Base-by-base conservation (phyloP, 2,113 vertebrate genomes). In the Oreochromis tanganicae region DNA sequence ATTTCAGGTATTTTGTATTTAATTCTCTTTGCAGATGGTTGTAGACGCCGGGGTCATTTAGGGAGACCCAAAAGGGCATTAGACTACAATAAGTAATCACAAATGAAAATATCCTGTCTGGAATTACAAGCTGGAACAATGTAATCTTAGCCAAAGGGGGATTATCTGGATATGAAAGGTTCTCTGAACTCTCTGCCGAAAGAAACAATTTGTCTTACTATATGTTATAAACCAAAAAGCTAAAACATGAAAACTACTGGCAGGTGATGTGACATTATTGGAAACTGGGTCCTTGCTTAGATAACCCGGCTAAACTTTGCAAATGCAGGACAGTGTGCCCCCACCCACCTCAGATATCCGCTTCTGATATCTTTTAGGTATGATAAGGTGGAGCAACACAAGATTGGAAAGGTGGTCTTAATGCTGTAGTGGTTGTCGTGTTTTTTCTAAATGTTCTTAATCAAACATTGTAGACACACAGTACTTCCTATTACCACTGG, bases 401-500 rank as follows among this genome's bases (percentile, higher is more conserved):
- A 11, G 41, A 46, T 4, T 73, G 13, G 13, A 7, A 75, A 48
- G 8, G 5, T 29, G 24, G 5, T 48, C 17, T 48, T 68, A 38
- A 13, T 68, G 61, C 6, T 66, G 59, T 63, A 63, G 32, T 9
- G 10, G 61, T 11, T 63, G 59, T 63, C 2, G 1, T 12, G 32
- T 38, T 66, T 66, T 66, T 66, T 73, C 14, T 38, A 27, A 29
- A 32, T 78, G 27, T 50, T 78, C 73, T 52, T 78, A 52, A 78
- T 50, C 24, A 78, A 78, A 78, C 55, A 52, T 66, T 32, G 82
- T 55, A 61, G 79, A 24, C 73, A 82, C 85, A 85, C 84, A 82
- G 27, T 90, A 63, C 41, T 17, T 73, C 16, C 43, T 68, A 27
- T 52, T 78, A 29, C 91, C 95, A 94, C 84, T 85, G 86, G 95